Percentiles rank a stretch among this genome's conserved stretches.
Evolutionary conservation across 2,113 vertebrate species (phyloP).

Genomic region (Callipepla squamata): DNA sequence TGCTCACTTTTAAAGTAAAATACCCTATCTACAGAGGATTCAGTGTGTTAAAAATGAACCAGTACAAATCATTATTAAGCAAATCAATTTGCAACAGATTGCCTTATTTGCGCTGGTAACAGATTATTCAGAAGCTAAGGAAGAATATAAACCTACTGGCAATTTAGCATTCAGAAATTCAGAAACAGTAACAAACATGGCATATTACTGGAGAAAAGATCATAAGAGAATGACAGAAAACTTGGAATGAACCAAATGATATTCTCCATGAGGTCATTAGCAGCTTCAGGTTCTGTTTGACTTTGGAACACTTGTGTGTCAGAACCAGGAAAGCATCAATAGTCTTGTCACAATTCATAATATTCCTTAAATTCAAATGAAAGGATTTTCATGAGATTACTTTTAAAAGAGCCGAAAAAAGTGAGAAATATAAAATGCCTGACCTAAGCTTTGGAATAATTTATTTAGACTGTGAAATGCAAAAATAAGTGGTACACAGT

Average conservation of each 20-base stretch:
- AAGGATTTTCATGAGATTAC: not conserved
- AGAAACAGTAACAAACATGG: not conserved
- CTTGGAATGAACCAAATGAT: not conserved
- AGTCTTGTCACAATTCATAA: not conserved
- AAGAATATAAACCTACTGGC: not conserved
- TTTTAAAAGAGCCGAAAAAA: not conserved
- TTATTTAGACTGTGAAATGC: not conserved
- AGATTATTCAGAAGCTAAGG: not conserved
- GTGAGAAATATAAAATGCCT: not conserved
- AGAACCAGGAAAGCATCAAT: not conserved
- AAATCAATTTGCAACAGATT: not conserved
- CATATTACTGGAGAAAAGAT: not conserved
- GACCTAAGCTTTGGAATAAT: not conserved
- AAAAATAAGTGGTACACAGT: not conserved
- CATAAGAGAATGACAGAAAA: not conserved
- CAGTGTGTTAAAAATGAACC: not conserved
- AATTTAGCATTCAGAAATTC: not conserved
- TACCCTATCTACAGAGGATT: not conserved
- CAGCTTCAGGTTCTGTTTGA: not conserved
- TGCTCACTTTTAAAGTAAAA: not conserved
- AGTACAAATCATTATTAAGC: not conserved
- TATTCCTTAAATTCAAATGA: not conserved
- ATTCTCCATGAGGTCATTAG: not conserved
- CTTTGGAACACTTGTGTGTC: not conserved
- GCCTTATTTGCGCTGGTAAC: not conserved